A percentile compares a stretch with the other conserved stretches of the same genome.
Conservation (phyloP, 2,888 invertebrate genomes). For the Metacarcinus magister region DNA sequence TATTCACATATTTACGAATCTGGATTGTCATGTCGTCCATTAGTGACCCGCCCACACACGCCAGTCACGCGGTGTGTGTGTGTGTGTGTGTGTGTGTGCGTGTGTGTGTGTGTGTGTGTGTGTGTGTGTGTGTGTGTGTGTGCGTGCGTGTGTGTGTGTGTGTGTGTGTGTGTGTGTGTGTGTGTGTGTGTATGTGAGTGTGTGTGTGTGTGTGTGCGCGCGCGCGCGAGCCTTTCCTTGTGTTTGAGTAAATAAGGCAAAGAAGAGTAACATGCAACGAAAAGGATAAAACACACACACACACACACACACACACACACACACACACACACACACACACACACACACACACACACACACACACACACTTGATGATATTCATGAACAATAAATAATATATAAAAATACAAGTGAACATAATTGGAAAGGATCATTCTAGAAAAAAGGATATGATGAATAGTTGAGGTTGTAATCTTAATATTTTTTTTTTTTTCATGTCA, state of each 20-base stretch:
- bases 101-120: constrained; percentile 26
- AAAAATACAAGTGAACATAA: background rate
- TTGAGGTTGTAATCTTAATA: background rate
- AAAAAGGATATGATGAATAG: background rate
- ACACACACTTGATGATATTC: no score
- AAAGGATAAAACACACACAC: background rate
- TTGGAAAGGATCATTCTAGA: background rate
- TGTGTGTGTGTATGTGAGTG: background rate
- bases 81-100: constrained; percentile 17
- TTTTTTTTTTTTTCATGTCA: background rate
- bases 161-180: background rate
- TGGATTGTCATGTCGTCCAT: background rate
- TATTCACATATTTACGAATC: background rate
- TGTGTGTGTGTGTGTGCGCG: constrained; percentile 26
- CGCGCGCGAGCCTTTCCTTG: background rate
- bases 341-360: background rate
- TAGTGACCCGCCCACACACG: background rate
- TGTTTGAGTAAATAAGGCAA: background rate
- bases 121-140: background rate
- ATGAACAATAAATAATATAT: background rate
- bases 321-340: constrained; percentile 4
- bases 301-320: constrained; percentile 48
- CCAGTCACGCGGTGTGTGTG: background rate
- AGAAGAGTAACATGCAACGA: background rate
- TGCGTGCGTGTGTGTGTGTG: background rate